These are phyloP conservation scores for Melanophora roralis DNA, from an alignment of 2,888 invertebrate genomes.

Conservation along the genomic window DNA sequence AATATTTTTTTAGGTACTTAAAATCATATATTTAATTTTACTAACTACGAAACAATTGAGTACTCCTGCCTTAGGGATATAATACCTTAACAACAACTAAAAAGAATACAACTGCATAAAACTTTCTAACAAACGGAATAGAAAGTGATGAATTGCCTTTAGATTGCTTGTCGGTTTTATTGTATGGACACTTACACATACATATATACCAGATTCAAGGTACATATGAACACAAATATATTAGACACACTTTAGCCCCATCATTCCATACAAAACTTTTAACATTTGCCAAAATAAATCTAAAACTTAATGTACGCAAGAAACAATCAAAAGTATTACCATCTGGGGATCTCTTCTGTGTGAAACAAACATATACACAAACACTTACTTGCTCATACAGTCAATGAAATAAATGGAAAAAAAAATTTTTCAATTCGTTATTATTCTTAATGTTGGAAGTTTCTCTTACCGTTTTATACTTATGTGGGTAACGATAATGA, in stretches of 20 bases:
- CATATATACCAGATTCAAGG: constrained; percentile 20
- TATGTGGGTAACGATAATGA: neutral
- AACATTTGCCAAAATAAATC: neutral
- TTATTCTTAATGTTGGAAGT: constrained; percentile 46
- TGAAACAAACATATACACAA: neutral
- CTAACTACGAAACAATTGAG: too few relatives aligned
- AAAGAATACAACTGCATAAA: neutral
- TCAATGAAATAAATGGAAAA: neutral
- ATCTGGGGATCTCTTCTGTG: constrained; percentile 18
- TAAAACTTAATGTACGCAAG: constrained; percentile 28
- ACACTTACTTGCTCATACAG: neutral
- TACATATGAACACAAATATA: neutral
- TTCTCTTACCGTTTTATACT: constrained; percentile 15
- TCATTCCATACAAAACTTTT: constrained; percentile 8
- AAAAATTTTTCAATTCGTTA: constrained; percentile 59
- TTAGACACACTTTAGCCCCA: neutral
- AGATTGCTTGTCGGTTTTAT: constrained; percentile 44
- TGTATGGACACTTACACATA: constrained; percentile 10
- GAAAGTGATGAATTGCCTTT: constrained; percentile 52
- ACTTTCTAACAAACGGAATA: constrained; percentile 17
- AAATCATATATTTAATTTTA: too few relatives aligned
- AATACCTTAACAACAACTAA: neutral
- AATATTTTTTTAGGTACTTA: too few relatives aligned
- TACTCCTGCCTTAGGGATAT: too few relatives aligned
- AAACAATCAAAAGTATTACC: constrained; percentile 51